Percentiles rank a stretch among this genome's conserved stretches.
Conservation (phyloP, 2,888 invertebrate genomes). For the Caenorhabditis macrosperma region DNA sequence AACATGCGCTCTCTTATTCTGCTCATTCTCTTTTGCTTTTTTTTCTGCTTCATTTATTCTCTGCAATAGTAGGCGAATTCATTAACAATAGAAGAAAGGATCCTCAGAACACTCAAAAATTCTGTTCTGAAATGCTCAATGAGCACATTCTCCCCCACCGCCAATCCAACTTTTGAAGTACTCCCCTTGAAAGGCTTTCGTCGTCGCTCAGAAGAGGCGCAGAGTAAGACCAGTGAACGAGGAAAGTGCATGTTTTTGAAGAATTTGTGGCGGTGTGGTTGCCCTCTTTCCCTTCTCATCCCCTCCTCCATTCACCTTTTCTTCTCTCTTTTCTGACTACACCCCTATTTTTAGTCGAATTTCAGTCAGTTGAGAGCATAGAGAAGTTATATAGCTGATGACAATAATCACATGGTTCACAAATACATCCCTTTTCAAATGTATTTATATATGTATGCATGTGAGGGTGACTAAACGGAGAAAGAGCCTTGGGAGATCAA, state of each 20-base stretch:
- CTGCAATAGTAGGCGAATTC: not conserved
- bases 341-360: constrained; percentile 27
- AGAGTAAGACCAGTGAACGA: not conserved
- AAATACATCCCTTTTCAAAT: not conserved
- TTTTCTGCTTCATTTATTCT: too few species aligned
- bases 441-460: too few species aligned
- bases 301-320: not conserved
- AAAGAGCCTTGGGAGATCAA: constrained; percentile 14
- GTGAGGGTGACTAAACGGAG: constrained; percentile 27
- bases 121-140: not conserved
- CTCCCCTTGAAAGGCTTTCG: not conserved
- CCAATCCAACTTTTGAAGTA: too few species aligned
- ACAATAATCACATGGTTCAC: constrained; percentile 38
- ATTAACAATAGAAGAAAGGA: too few species aligned
- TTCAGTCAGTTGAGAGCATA: constrained; percentile 2
- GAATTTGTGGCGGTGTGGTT: constrained; percentile 1
- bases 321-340: not conserved
- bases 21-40: too few species aligned
- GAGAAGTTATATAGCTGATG: constrained; percentile 24
- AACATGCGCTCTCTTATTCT: too few species aligned
- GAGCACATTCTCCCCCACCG: not conserved
- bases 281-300: constrained; percentile 8
- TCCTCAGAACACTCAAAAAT: too few species aligned
- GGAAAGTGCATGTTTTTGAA: constrained; percentile 42
- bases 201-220: not conserved